Conservation (phyloP, 1,140 invertebrate species). For the Musca domestica region DNA sequence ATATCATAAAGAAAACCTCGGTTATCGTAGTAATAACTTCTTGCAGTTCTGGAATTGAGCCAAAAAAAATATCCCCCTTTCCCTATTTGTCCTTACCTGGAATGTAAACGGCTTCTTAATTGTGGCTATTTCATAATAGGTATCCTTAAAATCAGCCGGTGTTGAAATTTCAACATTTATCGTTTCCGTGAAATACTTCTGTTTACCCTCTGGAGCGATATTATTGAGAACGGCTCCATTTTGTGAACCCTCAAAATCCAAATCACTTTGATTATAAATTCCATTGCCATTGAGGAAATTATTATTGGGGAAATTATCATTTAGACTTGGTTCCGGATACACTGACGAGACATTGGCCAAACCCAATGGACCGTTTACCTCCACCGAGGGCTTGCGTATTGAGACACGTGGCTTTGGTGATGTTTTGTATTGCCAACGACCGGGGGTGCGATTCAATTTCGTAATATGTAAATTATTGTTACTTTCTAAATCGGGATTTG, state of each 20-base stretch:
- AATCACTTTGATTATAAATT: conserved; percentile 54
- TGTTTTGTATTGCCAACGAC: conserved; percentile 85
- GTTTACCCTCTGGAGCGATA: conserved; percentile 57
- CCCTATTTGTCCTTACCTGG: conserved; percentile 61
- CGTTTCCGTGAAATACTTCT: conserved; percentile 66
- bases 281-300: conserved; percentile 7
- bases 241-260: conserved; percentile 67
- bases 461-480: conserved; percentile 67
- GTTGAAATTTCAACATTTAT: conserved; percentile 84
- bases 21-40: no score
- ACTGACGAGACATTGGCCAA: conserved; percentile 27
- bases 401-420: conserved; percentile 80
- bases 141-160: conserved; percentile 75
- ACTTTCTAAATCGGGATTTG: conserved; percentile 57
- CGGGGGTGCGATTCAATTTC: conserved; percentile 72
- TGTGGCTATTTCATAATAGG: conserved; percentile 84
- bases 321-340: conserved; percentile 43
- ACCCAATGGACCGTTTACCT: conserved; percentile 54
- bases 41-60: no score
- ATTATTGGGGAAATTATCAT: conserved; percentile 8
- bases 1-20: no score
- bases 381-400: conserved; percentile 70
- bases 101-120: conserved; percentile 86
- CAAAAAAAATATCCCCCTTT: no score
- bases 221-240: conserved; percentile 62